These are phyloP conservation scores for Pogonognathellus flavescens DNA, from an alignment of 1,140 invertebrate genomes.

Conservation along the genomic window DNA sequence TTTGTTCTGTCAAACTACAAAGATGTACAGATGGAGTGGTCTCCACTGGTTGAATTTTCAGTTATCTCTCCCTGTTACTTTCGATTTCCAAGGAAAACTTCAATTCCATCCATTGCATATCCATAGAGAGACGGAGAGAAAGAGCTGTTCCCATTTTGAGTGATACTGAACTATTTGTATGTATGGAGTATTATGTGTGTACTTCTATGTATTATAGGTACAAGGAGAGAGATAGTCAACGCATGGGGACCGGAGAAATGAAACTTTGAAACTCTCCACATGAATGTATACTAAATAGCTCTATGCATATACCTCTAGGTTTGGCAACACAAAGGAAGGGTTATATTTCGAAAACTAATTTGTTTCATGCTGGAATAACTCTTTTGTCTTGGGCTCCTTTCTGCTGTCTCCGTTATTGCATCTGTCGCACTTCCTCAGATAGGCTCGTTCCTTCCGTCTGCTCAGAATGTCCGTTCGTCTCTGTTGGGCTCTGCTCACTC, in stretches of 20 bases:
- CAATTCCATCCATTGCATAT: constrained; percentile 1
- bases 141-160: no score
- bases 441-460: constrained; percentile 36
- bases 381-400: constrained; percentile 57
- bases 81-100: constrained; percentile 14
- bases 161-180: no score
- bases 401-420: constrained; percentile 55
- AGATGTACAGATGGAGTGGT: neutral
- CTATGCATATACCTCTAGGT: constrained; percentile 8
- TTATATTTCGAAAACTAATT: constrained; percentile 60
- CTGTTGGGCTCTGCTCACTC: neutral
- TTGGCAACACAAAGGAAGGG: constrained; percentile 47
- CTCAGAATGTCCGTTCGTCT: neutral
- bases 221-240: no score
- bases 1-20: neutral
- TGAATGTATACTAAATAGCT: constrained; percentile 16
- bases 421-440: constrained; percentile 53
- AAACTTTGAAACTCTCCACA: constrained; percentile 24
- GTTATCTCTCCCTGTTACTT: neutral
- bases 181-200: no score
- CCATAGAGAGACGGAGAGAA: constrained; percentile 2
- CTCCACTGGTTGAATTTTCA: constrained; percentile 12
- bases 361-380: constrained; percentile 58
- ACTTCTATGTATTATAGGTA: no score
- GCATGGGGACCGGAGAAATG: neutral